Percentiles rank a stretch among this genome's conserved stretches.
phyloP scores from a whole-genome alignment of 2,797 vertebrate species.

The Siniperca scherzeri region DNA sequence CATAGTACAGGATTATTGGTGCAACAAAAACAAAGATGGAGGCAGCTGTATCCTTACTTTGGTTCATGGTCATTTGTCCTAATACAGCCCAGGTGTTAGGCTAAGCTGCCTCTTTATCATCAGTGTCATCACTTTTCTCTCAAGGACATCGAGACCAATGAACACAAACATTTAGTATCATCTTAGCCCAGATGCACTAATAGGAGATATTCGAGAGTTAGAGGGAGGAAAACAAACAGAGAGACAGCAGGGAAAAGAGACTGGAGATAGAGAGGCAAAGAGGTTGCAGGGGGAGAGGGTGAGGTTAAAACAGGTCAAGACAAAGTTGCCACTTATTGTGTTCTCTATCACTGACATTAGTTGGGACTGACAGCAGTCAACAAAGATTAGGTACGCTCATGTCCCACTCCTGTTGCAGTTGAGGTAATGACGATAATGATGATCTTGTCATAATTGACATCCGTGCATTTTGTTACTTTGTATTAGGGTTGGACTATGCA shows the following conservation, averaged over 20 bases:
- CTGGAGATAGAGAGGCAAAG: conserved; percentile 31
- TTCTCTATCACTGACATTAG: conserved; percentile 16
- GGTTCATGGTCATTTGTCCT: conserved; percentile 49
- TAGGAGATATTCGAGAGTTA: conserved; percentile 36
- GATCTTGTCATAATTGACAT: no score
- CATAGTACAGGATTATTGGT: conserved; percentile 21
- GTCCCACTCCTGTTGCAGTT: neutral
- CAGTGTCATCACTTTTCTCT: conserved; percentile 55
- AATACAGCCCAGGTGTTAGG: conserved; percentile 68
- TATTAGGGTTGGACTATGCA: neutral
- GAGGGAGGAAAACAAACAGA: conserved; percentile 53
- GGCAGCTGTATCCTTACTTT: conserved; percentile 46
- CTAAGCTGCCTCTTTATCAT: conserved; percentile 50
- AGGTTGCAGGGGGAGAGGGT: neutral
- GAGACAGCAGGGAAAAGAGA: conserved; percentile 26
- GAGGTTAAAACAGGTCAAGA: conserved; percentile 39
- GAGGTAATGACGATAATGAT: neutral
- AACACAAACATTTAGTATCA: conserved; percentile 60
- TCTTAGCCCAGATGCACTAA: conserved; percentile 55
- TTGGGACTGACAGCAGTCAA: conserved; percentile 1
- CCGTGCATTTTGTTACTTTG: neutral
- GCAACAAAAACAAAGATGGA: conserved; percentile 58
- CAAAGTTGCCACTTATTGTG: conserved; percentile 13
- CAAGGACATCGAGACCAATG: conserved; percentile 55
- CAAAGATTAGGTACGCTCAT: neutral